Base-by-base conservation (phyloP, 2,797 vertebrate species). In the Bovichtus variegatus region DNA sequence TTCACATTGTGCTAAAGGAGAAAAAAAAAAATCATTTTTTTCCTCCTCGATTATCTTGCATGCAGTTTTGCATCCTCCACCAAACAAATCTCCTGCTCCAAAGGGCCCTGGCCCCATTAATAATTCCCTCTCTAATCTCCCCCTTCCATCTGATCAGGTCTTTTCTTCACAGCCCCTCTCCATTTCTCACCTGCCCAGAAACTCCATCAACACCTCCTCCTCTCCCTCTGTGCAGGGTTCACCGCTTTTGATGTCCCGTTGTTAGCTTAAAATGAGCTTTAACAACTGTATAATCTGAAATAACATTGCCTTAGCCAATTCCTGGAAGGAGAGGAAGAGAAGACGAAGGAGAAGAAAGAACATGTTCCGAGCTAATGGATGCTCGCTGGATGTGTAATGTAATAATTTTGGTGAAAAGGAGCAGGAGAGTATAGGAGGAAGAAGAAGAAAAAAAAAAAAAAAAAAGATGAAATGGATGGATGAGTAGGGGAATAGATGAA, bases 271-370 rank as follows among this genome's bases (percentile, higher is more conserved):
- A 93, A 93, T 92, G 87, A 94, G 91, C 92, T 91, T 92, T 92
- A 94, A 95, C 94, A 94, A 94, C 93, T 92, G 89, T 90, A 92
- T 93, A 92, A 95, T 95, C 91, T 92, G 87, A 94, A 95, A 95
- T 93, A 95, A 91, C 93, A 92, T 92, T 90, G 90, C 91, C 80
- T 74, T 78, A 60, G 88, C 84, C 87, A 79, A 91, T 92, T 89
- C 87, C 83, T 91, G 83, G 78, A 90, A 91, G 68, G 67, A 69
- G 50, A 70, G 38, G 67, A 53, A 66, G 73, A 76, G 58, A 66
- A 74, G 78, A 62, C 5, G 49, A 31, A 64, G 88, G 65, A 73
- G 84, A 83, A 88, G 81, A 92, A 89, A 88, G 91, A 91, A 87
- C 85, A 78, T 91, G 91, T 93, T 93, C 86, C n/a, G 40, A 91